Conservation (phyloP, 1,140 invertebrate genomes). For the Drosophila sulfurigaster region DNA sequence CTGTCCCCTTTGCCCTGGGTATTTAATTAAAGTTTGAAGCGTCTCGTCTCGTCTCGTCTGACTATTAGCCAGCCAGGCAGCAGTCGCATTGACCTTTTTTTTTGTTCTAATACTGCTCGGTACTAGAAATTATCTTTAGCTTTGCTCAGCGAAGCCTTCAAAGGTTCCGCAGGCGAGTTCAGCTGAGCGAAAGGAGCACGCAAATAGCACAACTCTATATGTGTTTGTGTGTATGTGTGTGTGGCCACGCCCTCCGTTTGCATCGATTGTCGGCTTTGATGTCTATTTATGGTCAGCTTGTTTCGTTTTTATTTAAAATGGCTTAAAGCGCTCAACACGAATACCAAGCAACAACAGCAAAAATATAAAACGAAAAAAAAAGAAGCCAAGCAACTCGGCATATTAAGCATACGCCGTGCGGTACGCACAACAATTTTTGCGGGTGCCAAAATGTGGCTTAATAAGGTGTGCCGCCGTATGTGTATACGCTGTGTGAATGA, state of each 20-base stretch:
- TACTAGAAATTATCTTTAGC: constrained; percentile 19
- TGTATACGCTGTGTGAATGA: constrained; percentile 33
- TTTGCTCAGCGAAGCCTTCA: constrained; percentile 66
- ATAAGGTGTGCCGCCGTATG: constrained; percentile 37
- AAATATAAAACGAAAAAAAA: background rate
- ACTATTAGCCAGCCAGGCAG: constrained; percentile 50
- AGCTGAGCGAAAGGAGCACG: constrained; percentile 69
- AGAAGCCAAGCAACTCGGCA: constrained; percentile 19
- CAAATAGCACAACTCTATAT: constrained; percentile 52
- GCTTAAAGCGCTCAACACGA: constrained; percentile 47
- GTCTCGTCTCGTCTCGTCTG: constrained; percentile 62
- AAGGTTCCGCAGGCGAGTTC: constrained; percentile 34
- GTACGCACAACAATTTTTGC: constrained; percentile 46
- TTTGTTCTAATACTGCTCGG: background rate
- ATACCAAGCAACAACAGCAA: background rate
- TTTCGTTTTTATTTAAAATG: constrained; percentile 50
- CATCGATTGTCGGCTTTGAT: constrained; percentile 70
- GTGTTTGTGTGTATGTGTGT: constrained; percentile 12
- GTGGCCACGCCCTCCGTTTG: constrained; percentile 18
- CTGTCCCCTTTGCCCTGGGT: background rate
- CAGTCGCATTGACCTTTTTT: constrained; percentile 36
- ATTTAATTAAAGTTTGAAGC: constrained; percentile 54
- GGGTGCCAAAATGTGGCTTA: constrained; percentile 56
- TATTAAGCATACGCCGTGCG: constrained; percentile 62
- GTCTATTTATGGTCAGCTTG: constrained; percentile 67